Evolutionary conservation across 1,140 invertebrate genomes (phyloP), one percentile per base, ranked within the genome.

Genomic region (Heliconius congener): DNA sequence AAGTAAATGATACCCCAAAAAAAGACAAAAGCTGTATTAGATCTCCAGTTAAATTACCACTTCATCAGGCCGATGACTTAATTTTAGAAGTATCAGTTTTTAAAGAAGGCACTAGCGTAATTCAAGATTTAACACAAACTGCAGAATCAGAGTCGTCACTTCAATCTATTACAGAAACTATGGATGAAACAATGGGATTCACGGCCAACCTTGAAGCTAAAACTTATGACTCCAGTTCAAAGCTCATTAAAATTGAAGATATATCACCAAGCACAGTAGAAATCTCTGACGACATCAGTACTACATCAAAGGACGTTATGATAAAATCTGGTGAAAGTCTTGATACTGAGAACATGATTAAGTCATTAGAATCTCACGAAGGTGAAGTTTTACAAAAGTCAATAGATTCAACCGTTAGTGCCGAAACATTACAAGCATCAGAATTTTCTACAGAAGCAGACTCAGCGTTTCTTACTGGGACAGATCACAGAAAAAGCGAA

Each of bases 31-130:
- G 52, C 60, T 66, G 23, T 19, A 74, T 74, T 39, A 93, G 88
- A 81, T 95, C 95, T 46, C 94, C 95, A 0, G 91, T 96, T 52
- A 94, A 95, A 85, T 91, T 95, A 86, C 94, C 95, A 34, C 94
- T 96, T 88, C 94, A 96, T 88, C 94, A 95, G 82, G 92, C 96
- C 79, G 93, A 95, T 84, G 95, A 96, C 82, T 95, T 95, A 78
- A 91, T 96, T 73, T 96, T 96, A 95, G 96, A 96, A 94, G 95
- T 96, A 42, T 95, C 96, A 37, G 87, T 96, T 19, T 95, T 96
- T 89, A 95, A 95, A 85, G 60, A 91, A 85, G 78, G 66, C 79
- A 16, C 85, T 79, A 83, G 79, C 78, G 9, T 78, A 50, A 71
- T 76, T 37, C 39, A 77, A 30, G 70, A 71, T 66, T 80, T 78